A percentile compares a stretch with the other conserved stretches of the same genome.
Evolutionary conservation across 2,888 invertebrate genomes (phyloP).

Genomic region (Ceramica pisi): DNA sequence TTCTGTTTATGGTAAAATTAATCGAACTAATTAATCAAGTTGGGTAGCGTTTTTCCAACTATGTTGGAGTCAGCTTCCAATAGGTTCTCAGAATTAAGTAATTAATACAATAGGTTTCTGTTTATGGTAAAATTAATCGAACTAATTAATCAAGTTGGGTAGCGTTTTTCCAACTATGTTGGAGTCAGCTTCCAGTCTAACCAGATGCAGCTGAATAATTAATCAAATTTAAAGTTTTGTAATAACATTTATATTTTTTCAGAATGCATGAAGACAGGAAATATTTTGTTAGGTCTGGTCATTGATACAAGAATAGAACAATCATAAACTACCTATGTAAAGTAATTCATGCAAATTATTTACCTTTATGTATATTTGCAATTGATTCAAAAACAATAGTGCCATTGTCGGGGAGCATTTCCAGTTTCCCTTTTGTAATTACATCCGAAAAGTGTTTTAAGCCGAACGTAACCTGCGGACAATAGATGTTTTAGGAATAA

Average conservation of each 20-base stretch:
- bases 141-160: background rate
- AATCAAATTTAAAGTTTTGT: background rate
- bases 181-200: too few relatives aligned
- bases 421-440: slow-evolving; percentile 97
- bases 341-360: slow-evolving; percentile 30
- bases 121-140: background rate
- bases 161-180: background rate
- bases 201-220: background rate
- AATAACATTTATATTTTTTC: background rate
- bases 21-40: background rate
- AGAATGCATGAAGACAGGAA: background rate
- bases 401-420: slow-evolving; percentile 98
- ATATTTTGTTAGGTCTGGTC: background rate
- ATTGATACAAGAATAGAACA: background rate
- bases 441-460: slow-evolving; percentile 98
- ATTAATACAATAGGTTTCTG: background rate
- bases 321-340: background rate
- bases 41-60: background rate
- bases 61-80: background rate
- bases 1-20: too few relatives aligned
- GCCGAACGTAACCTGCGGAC: slow-evolving; percentile 86
- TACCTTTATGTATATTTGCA: slow-evolving; percentile 95
- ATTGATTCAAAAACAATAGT: slow-evolving; percentile 98
- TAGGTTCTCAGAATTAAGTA: background rate
- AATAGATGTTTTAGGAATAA: slow-evolving; percentile 53